These are phyloP conservation scores for Epicampocera succincta DNA, from an alignment of 2,888 invertebrate genomes.

Conservation along the genomic window DNA sequence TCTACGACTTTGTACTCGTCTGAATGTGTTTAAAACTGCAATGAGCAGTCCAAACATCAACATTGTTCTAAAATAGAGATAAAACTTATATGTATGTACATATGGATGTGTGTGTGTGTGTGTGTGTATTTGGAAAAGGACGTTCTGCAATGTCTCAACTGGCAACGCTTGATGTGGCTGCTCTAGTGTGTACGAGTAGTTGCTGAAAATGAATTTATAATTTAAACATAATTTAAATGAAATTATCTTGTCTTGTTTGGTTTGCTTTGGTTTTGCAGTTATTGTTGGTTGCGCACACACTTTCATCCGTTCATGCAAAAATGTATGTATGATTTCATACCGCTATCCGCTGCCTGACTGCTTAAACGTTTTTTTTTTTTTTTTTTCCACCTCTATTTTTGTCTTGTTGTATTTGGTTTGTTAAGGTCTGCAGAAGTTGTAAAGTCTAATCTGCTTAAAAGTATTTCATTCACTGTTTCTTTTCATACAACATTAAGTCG, in stretches of 20 bases:
- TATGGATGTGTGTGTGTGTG: too few relatives aligned
- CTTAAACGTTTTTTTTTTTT: slow-evolving; percentile 24
- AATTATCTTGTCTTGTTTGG: slow-evolving; percentile 67
- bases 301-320: slow-evolving; percentile 24
- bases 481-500: slow-evolving; percentile 64
- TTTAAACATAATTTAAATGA: slow-evolving; percentile 70
- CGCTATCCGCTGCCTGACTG: slow-evolving; percentile 50
- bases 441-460: slow-evolving; percentile 69
- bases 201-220: slow-evolving; percentile 68
- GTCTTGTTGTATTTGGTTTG: slow-evolving; percentile 4
- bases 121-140: slow-evolving; percentile 4
- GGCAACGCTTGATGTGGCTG: neutral
- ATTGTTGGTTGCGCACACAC: slow-evolving; percentile 26
- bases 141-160: slow-evolving; percentile 27
- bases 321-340: slow-evolving; percentile 54
- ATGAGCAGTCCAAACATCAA: slow-evolving; percentile 46
- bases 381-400: slow-evolving; percentile 2
- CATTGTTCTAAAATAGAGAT: slow-evolving; percentile 64
- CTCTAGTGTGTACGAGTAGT: slow-evolving; percentile 4
- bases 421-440: slow-evolving; percentile 49
- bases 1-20: slow-evolving; percentile 21
- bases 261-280: slow-evolving; percentile 50
- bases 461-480: slow-evolving; percentile 69
- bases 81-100: too few relatives aligned
- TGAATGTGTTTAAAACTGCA: slow-evolving; percentile 12